A percentile compares a stretch with the other conserved stretches of the same genome.
phyloP scores from a whole-genome alignment of 1,140 invertebrate species.

The Akabosia matsudoensis region DNA sequence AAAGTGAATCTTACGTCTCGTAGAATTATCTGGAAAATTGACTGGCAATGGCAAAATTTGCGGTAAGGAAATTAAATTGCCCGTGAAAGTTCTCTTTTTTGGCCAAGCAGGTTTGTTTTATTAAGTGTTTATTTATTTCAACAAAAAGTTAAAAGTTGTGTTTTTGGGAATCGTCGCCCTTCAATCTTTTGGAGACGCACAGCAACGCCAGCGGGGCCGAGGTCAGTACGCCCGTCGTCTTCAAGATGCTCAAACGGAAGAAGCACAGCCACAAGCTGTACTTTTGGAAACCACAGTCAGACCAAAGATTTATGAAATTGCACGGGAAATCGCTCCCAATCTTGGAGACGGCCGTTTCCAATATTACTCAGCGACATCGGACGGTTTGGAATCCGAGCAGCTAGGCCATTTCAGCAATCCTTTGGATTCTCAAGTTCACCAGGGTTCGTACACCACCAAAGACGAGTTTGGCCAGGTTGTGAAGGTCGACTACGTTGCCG shows the following conservation, averaged over 20 bases:
- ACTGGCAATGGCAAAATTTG: too few species aligned
- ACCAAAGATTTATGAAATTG: slow-evolving; percentile 38
- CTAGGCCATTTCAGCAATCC: slow-evolving; percentile 31
- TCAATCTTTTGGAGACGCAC: neutral
- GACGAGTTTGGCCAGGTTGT: slow-evolving; percentile 36
- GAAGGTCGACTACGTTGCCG: slow-evolving; percentile 32
- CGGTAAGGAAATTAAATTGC: too few species aligned
- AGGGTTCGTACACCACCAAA: slow-evolving; percentile 38
- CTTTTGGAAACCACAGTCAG: neutral
- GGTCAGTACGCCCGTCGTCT: slow-evolving; percentile 8
- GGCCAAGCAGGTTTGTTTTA: too few species aligned
- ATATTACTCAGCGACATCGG: slow-evolving; percentile 31
- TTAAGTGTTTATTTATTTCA: too few species aligned
- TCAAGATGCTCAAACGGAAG: neutral
- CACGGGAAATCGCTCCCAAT: slow-evolving; percentile 32
- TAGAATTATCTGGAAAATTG: too few species aligned
- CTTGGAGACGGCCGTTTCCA: slow-evolving; percentile 33
- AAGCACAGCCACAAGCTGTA: neutral
- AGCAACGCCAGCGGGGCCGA: neutral
- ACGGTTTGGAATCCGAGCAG: slow-evolving; percentile 31
- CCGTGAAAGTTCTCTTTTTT: too few species aligned
- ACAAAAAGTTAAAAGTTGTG: too few species aligned
- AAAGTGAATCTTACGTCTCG: too few species aligned
- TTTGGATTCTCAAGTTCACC: slow-evolving; percentile 29
- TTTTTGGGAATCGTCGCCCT: neutral